Percentiles rank a stretch among this genome's conserved stretches.
Conservation (phyloP, 2,888 invertebrate genomes). For the Dolomedes plantarius region DNA sequence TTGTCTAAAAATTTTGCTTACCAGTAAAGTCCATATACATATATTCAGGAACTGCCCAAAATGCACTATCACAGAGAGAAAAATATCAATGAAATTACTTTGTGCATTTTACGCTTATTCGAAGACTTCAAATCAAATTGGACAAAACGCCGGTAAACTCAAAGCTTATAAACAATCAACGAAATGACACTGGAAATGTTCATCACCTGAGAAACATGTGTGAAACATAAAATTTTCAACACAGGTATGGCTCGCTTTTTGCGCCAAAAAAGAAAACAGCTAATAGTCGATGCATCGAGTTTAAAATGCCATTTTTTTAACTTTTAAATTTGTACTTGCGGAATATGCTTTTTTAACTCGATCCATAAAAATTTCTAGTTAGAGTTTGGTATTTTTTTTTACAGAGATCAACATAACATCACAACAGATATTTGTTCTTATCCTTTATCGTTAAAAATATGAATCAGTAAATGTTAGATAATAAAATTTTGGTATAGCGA, state of each 20-base stretch:
- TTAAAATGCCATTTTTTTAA: no score
- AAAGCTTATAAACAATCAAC: background rate
- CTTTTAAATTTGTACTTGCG: no score
- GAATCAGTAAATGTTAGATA: no score
- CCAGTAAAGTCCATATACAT: background rate
- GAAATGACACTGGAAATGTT: background rate
- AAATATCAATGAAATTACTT: constrained; percentile 13
- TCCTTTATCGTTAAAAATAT: no score
- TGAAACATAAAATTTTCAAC: background rate
- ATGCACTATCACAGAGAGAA: constrained; percentile 16
- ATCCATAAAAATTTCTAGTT: no score
- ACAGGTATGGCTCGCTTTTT: background rate
- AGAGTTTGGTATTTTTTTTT: no score
- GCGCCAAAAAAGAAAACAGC: background rate
- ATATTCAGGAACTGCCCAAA: constrained; percentile 14
- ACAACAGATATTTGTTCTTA: no score
- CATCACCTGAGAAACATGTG: background rate
- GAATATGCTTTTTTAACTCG: no score
- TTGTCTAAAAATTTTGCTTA: no score
- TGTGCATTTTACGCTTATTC: constrained; percentile 7
- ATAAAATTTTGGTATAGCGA: no score
- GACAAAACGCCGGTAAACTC: background rate
- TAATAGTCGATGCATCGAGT: no score
- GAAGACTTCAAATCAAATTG: background rate
- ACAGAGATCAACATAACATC: no score